Conservation (phyloP, 2,888 invertebrate genomes). For the Danaus chrysippus region DNA sequence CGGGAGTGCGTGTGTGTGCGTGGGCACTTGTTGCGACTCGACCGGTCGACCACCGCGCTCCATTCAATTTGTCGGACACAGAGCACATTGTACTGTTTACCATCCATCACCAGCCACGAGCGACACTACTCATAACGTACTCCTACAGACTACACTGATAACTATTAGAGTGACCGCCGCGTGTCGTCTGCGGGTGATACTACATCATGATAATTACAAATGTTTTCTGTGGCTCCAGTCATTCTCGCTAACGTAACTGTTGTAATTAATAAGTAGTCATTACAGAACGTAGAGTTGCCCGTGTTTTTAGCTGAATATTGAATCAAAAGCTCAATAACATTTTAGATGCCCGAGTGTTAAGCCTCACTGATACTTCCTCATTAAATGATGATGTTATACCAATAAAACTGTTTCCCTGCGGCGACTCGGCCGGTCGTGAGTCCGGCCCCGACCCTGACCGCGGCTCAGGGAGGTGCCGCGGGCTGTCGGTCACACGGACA, state of each 20-base stretch:
- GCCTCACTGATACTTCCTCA: not conserved
- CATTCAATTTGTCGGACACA: slow-evolving; percentile 54
- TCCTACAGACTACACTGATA: slow-evolving; percentile 1
- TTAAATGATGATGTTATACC: slow-evolving; percentile 4
- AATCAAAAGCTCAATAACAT: too few relatives aligned
- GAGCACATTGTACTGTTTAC: slow-evolving; percentile 41
- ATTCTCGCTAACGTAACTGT: too few relatives aligned
- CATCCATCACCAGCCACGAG: slow-evolving; percentile 38
- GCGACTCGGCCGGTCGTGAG: slow-evolving; percentile 1
- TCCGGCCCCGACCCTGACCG: slow-evolving; percentile 14
- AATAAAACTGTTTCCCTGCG: slow-evolving; percentile 13
- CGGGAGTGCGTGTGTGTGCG: slow-evolving; percentile 28
- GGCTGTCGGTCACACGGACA: slow-evolving; percentile 30
- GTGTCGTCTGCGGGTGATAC: slow-evolving; percentile 5
- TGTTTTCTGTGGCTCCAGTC: not conserved
- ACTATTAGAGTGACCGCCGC: not conserved
- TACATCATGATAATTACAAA: not conserved
- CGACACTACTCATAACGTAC: slow-evolving; percentile 15
- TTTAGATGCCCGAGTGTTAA: too few relatives aligned
- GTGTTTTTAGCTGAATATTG: too few relatives aligned
- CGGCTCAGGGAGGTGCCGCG: slow-evolving; percentile 26
- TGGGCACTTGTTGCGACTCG: slow-evolving; percentile 41
- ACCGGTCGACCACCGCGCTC: slow-evolving; percentile 39
- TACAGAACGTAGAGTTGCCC: too few relatives aligned
- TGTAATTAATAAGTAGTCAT: too few relatives aligned